Conservation (phyloP, 2,113 vertebrate species). For the Pongo pygmaeus region DNA sequence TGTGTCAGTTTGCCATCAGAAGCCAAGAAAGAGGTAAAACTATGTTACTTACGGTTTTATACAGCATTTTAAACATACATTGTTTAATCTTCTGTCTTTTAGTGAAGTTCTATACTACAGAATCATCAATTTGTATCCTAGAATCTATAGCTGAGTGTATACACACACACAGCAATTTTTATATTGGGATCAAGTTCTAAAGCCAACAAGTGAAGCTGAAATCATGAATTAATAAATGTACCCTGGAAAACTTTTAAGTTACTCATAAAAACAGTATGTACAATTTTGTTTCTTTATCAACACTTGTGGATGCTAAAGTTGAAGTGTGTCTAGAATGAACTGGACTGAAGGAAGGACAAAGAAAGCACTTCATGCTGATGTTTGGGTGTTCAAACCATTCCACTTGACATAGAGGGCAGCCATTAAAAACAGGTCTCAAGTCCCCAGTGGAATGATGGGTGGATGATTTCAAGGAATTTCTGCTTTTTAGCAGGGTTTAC, state of each 20-base stretch:
- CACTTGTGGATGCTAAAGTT: not conserved
- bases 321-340: not conserved
- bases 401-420: not conserved
- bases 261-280: not conserved
- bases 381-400: not conserved
- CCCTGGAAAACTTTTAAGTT: not conserved
- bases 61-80: not conserved
- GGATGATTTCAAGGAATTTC: not conserved
- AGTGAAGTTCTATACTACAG: not conserved
- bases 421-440: not conserved
- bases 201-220: slow-evolving; percentile 9
- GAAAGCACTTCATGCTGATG: not conserved
- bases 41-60: not conserved
- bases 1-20: not conserved
- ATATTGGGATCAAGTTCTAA: slow-evolving; percentile 3
- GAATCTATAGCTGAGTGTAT: not conserved
- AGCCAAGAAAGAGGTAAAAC: not conserved
- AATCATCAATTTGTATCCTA: not conserved
- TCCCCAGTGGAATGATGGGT: not conserved
- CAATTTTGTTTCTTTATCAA: not conserved
- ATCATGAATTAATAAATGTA: slow-evolving; percentile 16
- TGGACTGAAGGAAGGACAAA: not conserved
- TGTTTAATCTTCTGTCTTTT: not conserved
- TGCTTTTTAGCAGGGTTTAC: not conserved
- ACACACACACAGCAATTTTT: rapidly evolving